These are phyloP conservation scores for Psephotus haematonotus DNA, from an alignment of 2,113 vertebrate genomes.

Conservation along the genomic window DNA sequence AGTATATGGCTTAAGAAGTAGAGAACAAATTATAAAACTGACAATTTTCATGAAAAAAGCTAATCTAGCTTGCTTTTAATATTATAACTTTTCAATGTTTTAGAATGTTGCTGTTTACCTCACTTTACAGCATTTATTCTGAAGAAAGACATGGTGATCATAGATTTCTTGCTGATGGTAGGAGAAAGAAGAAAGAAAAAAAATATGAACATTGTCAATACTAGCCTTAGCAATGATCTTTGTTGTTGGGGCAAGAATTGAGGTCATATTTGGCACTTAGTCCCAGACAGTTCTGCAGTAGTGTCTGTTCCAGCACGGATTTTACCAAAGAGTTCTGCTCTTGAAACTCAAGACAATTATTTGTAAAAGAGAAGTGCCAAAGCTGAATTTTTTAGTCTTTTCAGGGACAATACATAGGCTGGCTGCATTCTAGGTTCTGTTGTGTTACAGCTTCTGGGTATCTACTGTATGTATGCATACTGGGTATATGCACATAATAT, in stretches of 20 bases:
- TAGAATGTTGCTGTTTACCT: neutral
- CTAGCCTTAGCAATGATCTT: constrained; percentile 59
- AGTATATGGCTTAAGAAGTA: neutral
- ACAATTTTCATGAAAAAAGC: neutral
- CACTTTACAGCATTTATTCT: neutral
- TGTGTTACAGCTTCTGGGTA: neutral
- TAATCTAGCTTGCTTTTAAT: neutral
- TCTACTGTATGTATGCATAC: neutral
- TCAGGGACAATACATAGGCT: constrained; percentile 10
- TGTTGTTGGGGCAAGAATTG: constrained; percentile 64
- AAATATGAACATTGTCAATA: constrained; percentile 63
- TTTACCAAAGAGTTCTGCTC: constrained; percentile 65
- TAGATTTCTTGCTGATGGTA: constrained; percentile 65
- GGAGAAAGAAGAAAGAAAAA: constrained; percentile 20
- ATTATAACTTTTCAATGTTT: neutral
- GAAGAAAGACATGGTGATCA: constrained; percentile 52
- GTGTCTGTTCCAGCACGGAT: constrained; percentile 65
- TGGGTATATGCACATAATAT: neutral
- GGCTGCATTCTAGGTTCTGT: neutral
- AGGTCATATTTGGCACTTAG: constrained; percentile 77
- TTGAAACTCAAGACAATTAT: constrained; percentile 35
- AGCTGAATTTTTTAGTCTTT: constrained; percentile 46
- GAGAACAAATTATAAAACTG: neutral
- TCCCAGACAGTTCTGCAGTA: constrained; percentile 68
- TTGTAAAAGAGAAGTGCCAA: constrained; percentile 67